Base-by-base conservation (phyloP, 2,113 vertebrate genomes). In the Suricata suricatta region DNA sequence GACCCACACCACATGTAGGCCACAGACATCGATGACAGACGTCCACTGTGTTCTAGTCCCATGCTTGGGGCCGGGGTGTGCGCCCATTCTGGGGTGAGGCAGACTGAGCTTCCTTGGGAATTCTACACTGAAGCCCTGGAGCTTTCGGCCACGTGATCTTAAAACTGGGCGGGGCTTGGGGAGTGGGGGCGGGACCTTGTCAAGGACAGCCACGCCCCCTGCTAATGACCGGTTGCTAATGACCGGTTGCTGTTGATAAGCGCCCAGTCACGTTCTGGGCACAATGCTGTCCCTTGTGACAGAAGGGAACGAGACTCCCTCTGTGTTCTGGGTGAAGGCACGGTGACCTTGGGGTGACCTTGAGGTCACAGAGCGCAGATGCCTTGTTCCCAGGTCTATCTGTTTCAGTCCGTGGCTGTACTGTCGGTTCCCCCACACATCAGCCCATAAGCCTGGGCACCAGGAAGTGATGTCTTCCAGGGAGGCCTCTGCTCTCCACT, bases 391-490 rank as follows among this genome's bases (percentile, higher is more conserved):
- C 44, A n/a, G 54, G 33, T 19, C 76, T 88, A 7, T 19, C 68
- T 68, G 14, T 14, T 41, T 66, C 54, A 47, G 69, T 14, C 33
- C 5, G 31, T 31, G 44, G 63, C 4, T 72, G 8, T 23, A 3
- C 25, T 31, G 68, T 41, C 0, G 0, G n/a, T 14, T 11, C 4
- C 31, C 66, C 44, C 21, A 41, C 76, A 47, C 38, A 33, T n/a
- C 63, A 71, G 33, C 11, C 29, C 63, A 33, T 19, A 12, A 31
- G 23, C 15, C 1, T 5, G 44, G 38, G 74, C 0, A 0, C 79
- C 2, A 3, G 35, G 19, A 38, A 79, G 4, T 17, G n/a, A 4
- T 2, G 23, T 10, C 41, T 71, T 38, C n/a, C 16, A 16, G 33
- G 15, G 15, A 35, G 8, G 14, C 27, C 21, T 14, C 71, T 63